phyloP scores from a whole-genome alignment of 2,113 vertebrate species.

The Coregonus clupeaformis region DNA sequence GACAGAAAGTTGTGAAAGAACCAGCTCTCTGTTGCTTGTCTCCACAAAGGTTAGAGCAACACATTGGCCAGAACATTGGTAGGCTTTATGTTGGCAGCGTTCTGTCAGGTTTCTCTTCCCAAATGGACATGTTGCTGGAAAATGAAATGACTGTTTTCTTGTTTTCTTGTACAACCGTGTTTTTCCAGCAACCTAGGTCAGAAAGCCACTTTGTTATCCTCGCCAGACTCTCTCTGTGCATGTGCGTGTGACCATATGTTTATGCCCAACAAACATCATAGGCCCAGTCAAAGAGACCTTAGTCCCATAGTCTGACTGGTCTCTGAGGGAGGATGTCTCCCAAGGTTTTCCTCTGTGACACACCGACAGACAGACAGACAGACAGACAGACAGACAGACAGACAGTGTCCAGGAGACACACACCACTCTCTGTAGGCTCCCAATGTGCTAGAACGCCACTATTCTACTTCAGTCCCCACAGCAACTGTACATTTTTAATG shows the following conservation, averaged over 20 bases:
- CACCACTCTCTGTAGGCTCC: slow-evolving; percentile 14
- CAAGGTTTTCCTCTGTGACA: slow-evolving; percentile 40
- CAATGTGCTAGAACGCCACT: slow-evolving; percentile 25
- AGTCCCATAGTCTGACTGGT: slow-evolving; percentile 37
- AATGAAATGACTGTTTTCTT: slow-evolving; percentile 35
- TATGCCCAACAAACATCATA: not conserved
- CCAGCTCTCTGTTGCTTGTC: slow-evolving; percentile 43
- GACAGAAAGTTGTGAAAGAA: slow-evolving; percentile 28
- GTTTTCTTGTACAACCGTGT: slow-evolving; percentile 1
- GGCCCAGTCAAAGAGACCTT: slow-evolving; percentile 40
- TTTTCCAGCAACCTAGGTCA: slow-evolving; percentile 15
- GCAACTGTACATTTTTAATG: not conserved
- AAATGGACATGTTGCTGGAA: slow-evolving; percentile 33
- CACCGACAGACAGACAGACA: slow-evolving; percentile 12
- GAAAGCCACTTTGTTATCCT: slow-evolving; percentile 11
- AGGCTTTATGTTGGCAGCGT: slow-evolving; percentile 24
- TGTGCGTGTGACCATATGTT: not conserved
- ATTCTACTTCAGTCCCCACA: not conserved
- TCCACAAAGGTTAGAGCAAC: slow-evolving; percentile 13
- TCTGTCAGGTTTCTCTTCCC: slow-evolving; percentile 3
- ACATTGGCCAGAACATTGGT: slow-evolving; percentile 10
- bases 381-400: slow-evolving; percentile 33
- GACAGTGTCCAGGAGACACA: not conserved
- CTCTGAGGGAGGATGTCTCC: slow-evolving; percentile 26
- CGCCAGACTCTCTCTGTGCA: too few species aligned